phyloP scores from a whole-genome alignment of 2,113 vertebrate genomes.

The Carassius auratus region DNA sequence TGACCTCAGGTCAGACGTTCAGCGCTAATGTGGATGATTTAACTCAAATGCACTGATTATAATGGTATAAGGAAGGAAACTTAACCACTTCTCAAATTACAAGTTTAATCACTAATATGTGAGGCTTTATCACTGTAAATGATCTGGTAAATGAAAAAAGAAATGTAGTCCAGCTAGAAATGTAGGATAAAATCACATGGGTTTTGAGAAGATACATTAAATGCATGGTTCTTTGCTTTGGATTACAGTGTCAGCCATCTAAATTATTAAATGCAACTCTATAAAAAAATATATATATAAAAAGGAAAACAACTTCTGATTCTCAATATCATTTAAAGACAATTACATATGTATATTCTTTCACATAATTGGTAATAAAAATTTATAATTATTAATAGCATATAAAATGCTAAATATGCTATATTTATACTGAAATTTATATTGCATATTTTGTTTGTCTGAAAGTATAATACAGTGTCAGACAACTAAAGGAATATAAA shows the following conservation, averaged over 20 bases:
- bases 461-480: no score
- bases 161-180: neutral
- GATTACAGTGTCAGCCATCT: neutral
- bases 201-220: neutral
- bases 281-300: neutral
- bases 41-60: neutral
- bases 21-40: slow-evolving; percentile 1
- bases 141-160: neutral
- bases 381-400: no score
- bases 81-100: neutral
- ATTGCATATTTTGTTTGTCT: no score
- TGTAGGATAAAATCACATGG: neutral
- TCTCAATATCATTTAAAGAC: neutral
- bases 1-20: slow-evolving; percentile 29
- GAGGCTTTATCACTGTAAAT: neutral
- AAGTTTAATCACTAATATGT: neutral
- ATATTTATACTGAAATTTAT: no score
- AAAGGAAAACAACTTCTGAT: neutral
- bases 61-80: neutral
- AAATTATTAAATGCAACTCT: neutral
- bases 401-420: no score
- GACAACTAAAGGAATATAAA: neutral
- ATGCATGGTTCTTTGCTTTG: neutral
- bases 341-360: no score
- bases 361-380: no score